These are phyloP conservation scores for Caenorhabditis drosophilae DNA, from an alignment of 2,888 invertebrate species.

Conservation along the genomic window DNA sequence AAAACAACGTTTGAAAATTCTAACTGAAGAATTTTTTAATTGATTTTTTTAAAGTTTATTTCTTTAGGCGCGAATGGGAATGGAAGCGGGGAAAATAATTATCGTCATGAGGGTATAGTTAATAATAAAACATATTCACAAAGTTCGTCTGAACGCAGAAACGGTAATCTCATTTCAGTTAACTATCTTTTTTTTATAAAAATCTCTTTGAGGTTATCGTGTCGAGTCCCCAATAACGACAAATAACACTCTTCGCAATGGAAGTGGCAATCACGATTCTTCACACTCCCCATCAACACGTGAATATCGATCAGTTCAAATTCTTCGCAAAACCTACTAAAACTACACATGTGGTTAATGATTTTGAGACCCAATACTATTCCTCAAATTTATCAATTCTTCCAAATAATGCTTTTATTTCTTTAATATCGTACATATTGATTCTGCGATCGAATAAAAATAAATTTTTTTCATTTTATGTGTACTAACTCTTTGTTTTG, in stretches of 20 bases:
- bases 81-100: slow-evolving; percentile 11
- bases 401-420: no score
- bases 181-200: no score
- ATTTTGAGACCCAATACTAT: no score
- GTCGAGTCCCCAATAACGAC: slow-evolving; percentile 55
- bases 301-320: slow-evolving; percentile 54
- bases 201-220: slow-evolving; percentile 43
- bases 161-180: slow-evolving; percentile 23
- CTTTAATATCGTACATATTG: no score
- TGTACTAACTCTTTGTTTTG: no score
- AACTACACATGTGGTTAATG: no score
- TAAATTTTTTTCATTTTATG: no score
- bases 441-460: no score
- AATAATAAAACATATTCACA: slow-evolving; percentile 40
- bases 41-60: slow-evolving; percentile 1
- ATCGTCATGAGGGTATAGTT: no score
- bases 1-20: no score
- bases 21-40: no score
- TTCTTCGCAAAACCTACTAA: slow-evolving; percentile 56
- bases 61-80: slow-evolving; percentile 14
- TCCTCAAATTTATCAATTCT: no score
- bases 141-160: slow-evolving; percentile 42
- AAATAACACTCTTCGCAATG: slow-evolving; percentile 48
- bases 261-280: slow-evolving; percentile 12
- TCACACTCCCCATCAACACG: slow-evolving; percentile 35